Evolutionary conservation across 2,797 vertebrate genomes (phyloP), one percentile per base, ranked within the genome.

Genomic region (Nothura maculosa): DNA sequence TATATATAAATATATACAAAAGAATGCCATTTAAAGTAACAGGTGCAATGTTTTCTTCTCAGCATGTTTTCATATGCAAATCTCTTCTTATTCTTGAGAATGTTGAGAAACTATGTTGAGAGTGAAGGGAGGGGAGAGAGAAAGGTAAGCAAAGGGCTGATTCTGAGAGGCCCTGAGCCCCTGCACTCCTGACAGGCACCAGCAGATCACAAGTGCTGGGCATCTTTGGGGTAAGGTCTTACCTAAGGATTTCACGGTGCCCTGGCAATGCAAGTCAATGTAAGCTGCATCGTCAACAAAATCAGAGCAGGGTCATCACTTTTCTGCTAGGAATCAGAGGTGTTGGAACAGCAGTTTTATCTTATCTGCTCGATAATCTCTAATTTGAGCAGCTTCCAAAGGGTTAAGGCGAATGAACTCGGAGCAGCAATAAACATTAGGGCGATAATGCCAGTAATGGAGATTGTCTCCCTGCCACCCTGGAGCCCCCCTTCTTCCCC

Each of bases 251-350:
- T 19, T 61, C 6, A 10, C 48, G 2, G 57, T 17, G 48, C 16
- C 38, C n/a, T 25, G 45, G 61, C 38, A 60, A 42, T 24, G 68
- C 74, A 57, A 5, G 11, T 69, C 69, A 48, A 68, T 67, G 62
- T 22, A 28, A 75, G 69, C 58, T 8, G 0, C 69, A 32, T 0
- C 1, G 54, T 43, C 98, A 98, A 96, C 96, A 97, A 97, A 97
- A 98, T 97, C 97, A 95, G 96, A 98, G 97, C 97, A 96, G 97
- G 97, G 96, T 97, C 98, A 98, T 98, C 89, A 89, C 97, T 98
- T 96, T 97, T 96, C 95, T 92, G 74, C 95, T 96, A 89, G 97
- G 96, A 97, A 97, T 94, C 91, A 73, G 90, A 96, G 93, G 97
- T 79, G 86, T 92, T 97, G 96, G 96, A 96, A 91, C 95, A 96